Base-by-base conservation (phyloP, 30 jellyfish, hydroid and myxozoan genomes). In the Aurelia aurita complex sp. Pacific region DNA sequence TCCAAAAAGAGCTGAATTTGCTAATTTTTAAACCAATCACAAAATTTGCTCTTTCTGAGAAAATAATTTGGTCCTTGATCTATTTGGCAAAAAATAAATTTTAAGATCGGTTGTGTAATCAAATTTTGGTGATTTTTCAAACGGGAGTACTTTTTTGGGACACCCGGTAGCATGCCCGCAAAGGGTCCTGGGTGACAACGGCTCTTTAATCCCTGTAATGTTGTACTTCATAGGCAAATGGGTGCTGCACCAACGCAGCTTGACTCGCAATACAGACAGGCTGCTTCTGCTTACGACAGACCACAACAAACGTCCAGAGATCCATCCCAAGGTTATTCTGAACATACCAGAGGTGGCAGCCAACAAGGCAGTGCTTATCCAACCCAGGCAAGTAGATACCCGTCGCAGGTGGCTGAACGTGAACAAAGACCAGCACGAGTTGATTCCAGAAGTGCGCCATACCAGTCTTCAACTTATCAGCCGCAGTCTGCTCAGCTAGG, bases 401-500 rank as follows among this genome's bases (percentile, higher is more conserved):
- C 70, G 1, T 23, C 32, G 11, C 70, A 61, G 33, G 32, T 11
- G 13, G 12, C 70, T 5, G 70, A 6, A 17, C 12, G 71, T 16
- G 85, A 75, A 0, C 60, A 34, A 19, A 55, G 61, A 57, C 15
- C 74, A 6, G 73, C 64, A 17, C 85, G 2, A 55, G 74, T 70
- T 34, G 74, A 42, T 11, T 38, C 46, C 35, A 65, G 69, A 52
- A 53, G 61, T 64, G 79, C 54, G 19, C 53, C 80, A 8, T 75
- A 75, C 74, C 85, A 75, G 61, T 46, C 57, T 5, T 46, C 57
- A 1, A 6, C 12, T 13, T 66, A 66, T 50, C 38, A 46, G 15
- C n/a, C 76, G 2, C 89, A 79, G 74, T 13, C 89, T 17, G 74
- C 80, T 15, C 72, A 53, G 42, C 35, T 59, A 14, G 89, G 89